Evolutionary conservation across 2,888 invertebrate genomes (phyloP).

Genomic region (Amorpha juglandis): DNA sequence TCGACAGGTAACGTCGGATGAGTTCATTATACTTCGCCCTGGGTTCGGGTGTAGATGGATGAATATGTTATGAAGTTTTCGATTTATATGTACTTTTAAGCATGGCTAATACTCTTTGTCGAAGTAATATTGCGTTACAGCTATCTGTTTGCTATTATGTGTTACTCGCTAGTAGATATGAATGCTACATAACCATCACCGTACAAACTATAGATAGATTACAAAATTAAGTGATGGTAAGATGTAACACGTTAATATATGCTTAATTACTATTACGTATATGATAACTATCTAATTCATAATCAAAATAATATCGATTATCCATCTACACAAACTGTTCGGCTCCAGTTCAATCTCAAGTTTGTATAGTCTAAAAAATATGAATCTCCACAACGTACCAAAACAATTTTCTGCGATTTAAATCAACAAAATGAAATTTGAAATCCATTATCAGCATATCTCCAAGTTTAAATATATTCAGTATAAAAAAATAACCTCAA

Average conservation of each 20-base stretch:
- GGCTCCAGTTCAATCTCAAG: not conserved
- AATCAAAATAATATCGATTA: not conserved
- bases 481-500: slow-evolving; percentile 64
- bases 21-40: slow-evolving; percentile 17
- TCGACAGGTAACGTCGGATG: slow-evolving; percentile 54
- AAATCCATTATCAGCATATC: slow-evolving; percentile 65
- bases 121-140: not conserved
- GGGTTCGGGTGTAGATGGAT: slow-evolving; percentile 13
- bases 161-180: too few relatives aligned
- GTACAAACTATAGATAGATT: too few relatives aligned
- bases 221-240: too few relatives aligned
- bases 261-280: too few relatives aligned
- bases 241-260: too few relatives aligned
- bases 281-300: too few relatives aligned
- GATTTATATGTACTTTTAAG: not conserved
- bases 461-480: slow-evolving; percentile 63
- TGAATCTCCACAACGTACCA: not conserved
- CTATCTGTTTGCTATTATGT: too few relatives aligned
- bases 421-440: slow-evolving; percentile 15
- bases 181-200: too few relatives aligned
- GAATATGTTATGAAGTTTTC: slow-evolving; percentile 11
- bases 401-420: slow-evolving; percentile 15
- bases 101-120: not conserved
- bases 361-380: not conserved
- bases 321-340: not conserved